Evolutionary conservation across 2,888 invertebrate species (phyloP), one percentile per base, ranked within the genome.

Genomic region (Drosophila lacicola): DNA sequence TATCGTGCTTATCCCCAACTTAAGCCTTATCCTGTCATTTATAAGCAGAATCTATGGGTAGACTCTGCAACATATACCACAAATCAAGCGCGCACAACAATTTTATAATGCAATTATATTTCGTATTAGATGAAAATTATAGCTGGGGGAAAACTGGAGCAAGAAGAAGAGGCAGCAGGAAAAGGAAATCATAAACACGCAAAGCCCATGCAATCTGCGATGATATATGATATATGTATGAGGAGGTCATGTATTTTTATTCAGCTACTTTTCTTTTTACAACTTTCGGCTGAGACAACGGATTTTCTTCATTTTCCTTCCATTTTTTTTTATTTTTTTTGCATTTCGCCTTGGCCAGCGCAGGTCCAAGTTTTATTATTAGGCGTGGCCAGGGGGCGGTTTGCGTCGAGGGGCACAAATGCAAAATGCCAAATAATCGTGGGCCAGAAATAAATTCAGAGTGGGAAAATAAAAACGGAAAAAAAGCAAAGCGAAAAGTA

Each of bases 91-190:
- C 42, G 41, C 54, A 64, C 51, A 82, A 49, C 41, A 39, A 72
- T 63, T 78, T 83, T 68, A 81, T 74, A 83, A 87, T 83, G 82
- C 82, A 87, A 81, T 83, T 83, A 68, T 81, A 83, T 78, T 74
- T 63, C 62, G 67, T 60, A 82, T 85, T 76, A 86, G 60, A 54
- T 49, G 46, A 72, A 73, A 76, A 74, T 76, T 70, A 75, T 79
- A 37, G 70, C 57, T 45, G n/a, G 45, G 34, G 56, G 11, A 36
- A 41, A 21, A n/a, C 17, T 42, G 42, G 39, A 25, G 14, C 6
- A 39, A 4, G 2, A 6, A 3, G 37, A 34, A 13, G 8, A 25
- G 19, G 25, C n/a, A 9, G 21, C 6, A 41, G 39, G 33, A 29
- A 33, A 39, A 37, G 14, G 45, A 71, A 72, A 77, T 74, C 89